Percentiles rank a stretch among this genome's conserved stretches.
These are phyloP conservation scores for Cyprinus carpio DNA, from an alignment of 2,113 vertebrate species.

Conservation along the genomic window DNA sequence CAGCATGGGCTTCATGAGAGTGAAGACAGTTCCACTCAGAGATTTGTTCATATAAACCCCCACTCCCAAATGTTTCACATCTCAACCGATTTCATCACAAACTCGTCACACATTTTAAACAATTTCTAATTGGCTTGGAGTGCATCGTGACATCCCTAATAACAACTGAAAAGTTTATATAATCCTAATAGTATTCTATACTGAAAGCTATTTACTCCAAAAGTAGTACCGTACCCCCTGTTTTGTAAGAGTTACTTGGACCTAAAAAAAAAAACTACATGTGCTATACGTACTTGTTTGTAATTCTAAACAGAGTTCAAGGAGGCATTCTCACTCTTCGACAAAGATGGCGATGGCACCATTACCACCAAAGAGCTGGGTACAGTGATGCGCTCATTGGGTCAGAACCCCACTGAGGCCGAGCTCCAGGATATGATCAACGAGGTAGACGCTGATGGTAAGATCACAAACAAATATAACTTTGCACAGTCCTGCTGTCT, in stretches of 20 bases:
- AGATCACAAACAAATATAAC: constrained; percentile 45
- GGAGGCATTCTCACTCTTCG: constrained; percentile 91
- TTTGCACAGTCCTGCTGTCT: not conserved
- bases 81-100: too few species aligned
- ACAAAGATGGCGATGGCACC: constrained; percentile 90
- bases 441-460: constrained; percentile 90
- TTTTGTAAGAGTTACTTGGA: not conserved
- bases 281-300: not conserved
- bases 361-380: constrained; percentile 91
- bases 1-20: too few species aligned
- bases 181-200: too few species aligned
- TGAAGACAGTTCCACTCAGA: too few species aligned
- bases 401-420: constrained; percentile 89
- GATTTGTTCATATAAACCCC: too few species aligned
- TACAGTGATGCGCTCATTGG: constrained; percentile 90
- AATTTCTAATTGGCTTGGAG: too few species aligned
- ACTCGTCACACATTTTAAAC: too few species aligned
- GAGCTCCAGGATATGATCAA: constrained; percentile 95
- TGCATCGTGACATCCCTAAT: too few species aligned
- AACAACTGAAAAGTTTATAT: too few species aligned
- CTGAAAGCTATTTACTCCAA: not conserved
- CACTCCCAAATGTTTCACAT: too few species aligned
- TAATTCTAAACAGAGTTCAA: constrained; percentile 81
- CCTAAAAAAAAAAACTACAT: not conserved
- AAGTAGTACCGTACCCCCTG: not conserved